Evolutionary conservation across 2,888 invertebrate species (phyloP).

Genomic region (Petrophora chlorosata): DNA sequence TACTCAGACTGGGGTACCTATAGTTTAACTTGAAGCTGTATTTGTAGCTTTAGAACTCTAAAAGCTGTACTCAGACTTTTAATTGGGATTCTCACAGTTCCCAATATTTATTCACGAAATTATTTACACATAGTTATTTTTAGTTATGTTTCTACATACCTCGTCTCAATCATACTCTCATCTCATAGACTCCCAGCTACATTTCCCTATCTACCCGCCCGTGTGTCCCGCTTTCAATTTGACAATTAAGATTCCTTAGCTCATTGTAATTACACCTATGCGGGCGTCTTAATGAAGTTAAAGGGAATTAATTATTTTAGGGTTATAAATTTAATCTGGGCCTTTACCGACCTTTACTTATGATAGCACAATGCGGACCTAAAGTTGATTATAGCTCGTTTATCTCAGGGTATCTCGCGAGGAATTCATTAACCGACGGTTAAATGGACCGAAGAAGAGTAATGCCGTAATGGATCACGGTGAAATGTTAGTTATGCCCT

Average conservation of each 20-base stretch:
- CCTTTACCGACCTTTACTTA: constrained; percentile 76
- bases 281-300: constrained; percentile 83
- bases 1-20: too few species aligned
- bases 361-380: constrained; percentile 64
- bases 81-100: too few species aligned
- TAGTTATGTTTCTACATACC: too few species aligned
- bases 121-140: too few species aligned
- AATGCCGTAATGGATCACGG: constrained; percentile 22
- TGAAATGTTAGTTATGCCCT: constrained; percentile 13
- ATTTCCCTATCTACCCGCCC: constrained; percentile 28
- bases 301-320: constrained; percentile 83
- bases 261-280: constrained; percentile 84
- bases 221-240: constrained; percentile 67
- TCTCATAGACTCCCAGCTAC: not conserved
- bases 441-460: constrained; percentile 32
- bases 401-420: constrained; percentile 56
- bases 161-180: too few species aligned
- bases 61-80: too few species aligned
- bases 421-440: constrained; percentile 30
- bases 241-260: constrained; percentile 82
- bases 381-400: constrained; percentile 56
- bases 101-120: too few species aligned
- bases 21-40: too few species aligned
- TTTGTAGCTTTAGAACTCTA: too few species aligned
- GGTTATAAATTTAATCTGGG: constrained; percentile 79